Evolutionary conservation across 2,797 vertebrate genomes (phyloP).

Genomic region (Myripristis jacobus): DNA sequence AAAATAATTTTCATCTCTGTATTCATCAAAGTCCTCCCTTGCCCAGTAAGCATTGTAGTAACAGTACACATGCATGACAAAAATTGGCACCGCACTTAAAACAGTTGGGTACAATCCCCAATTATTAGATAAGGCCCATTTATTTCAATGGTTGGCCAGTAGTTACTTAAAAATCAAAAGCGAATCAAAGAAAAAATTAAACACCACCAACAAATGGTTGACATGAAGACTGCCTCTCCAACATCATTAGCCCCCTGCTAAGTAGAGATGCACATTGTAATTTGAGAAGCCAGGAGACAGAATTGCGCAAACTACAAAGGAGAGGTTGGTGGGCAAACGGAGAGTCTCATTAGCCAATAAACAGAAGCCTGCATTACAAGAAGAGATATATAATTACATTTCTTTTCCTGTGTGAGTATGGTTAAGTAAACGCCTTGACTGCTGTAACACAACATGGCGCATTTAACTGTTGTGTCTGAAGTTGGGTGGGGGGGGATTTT

Average conservation of each 20-base stretch:
- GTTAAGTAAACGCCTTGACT: not conserved
- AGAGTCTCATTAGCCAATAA: slow-evolving; percentile 69
- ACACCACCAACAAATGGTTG: slow-evolving; percentile 12
- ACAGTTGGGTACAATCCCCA: slow-evolving; percentile 1
- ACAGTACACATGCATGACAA: not conserved
- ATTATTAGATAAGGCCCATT: slow-evolving; percentile 21
- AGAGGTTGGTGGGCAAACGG: slow-evolving; percentile 40
- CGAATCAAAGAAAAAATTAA: not conserved
- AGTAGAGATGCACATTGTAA: slow-evolving; percentile 41
- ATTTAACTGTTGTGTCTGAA: not conserved
- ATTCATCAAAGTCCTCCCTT: not conserved
- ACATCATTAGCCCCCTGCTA: slow-evolving; percentile 19
- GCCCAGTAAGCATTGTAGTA: not conserved
- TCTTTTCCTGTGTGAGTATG: not conserved
- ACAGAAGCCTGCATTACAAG: slow-evolving; percentile 38
- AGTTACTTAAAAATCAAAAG: slow-evolving; percentile 20
- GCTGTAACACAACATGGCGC: not conserved
- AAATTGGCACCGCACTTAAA: slow-evolving; percentile 10
- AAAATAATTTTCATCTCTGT: not conserved
- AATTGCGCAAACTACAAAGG: slow-evolving; percentile 51
- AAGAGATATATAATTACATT: slow-evolving; percentile 54
- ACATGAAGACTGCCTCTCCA: slow-evolving; percentile 12
- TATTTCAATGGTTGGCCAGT: slow-evolving; percentile 19
- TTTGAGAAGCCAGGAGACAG: slow-evolving; percentile 51
- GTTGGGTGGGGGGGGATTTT: not conserved